Conservation (phyloP, 2,888 invertebrate species). For the Cyclophora punctaria region DNA sequence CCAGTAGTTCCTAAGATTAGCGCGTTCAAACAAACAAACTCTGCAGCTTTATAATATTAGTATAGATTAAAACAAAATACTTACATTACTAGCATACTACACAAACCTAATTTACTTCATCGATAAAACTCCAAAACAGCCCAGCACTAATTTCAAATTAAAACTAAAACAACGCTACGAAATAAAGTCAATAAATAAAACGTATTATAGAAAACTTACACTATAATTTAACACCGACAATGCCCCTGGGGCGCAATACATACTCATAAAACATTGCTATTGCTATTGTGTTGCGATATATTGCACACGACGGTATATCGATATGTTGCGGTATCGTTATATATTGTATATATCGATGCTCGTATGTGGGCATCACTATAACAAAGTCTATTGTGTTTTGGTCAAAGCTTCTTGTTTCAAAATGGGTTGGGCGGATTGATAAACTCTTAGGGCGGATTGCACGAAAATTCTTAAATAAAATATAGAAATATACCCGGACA, state of each 20-base stretch:
- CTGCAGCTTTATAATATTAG: too few relatives aligned
- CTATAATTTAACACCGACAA: constrained; percentile 1
- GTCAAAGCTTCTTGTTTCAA: neutral
- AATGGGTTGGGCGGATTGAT: neutral
- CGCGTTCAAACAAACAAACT: too few relatives aligned
- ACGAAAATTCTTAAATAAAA: too few relatives aligned
- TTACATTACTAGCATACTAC: too few relatives aligned
- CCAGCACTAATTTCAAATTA: too few relatives aligned
- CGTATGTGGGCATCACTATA: constrained; percentile 13
- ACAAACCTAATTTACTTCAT: too few relatives aligned
- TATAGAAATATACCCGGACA: too few relatives aligned
- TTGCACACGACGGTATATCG: neutral
- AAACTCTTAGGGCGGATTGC: too few relatives aligned
- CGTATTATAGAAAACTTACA: neutral
- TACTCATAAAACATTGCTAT: constrained; percentile 6
- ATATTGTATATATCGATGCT: constrained; percentile 13
- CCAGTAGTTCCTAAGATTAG: too few relatives aligned
- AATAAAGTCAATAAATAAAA: neutral
- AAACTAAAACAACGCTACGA: neutral
- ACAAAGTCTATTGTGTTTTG: too few relatives aligned
- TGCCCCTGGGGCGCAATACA: constrained; percentile 4
- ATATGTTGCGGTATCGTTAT: constrained; percentile 9
- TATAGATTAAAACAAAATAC: too few relatives aligned
- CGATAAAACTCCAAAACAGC: too few relatives aligned
- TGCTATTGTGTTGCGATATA: constrained; percentile 9